Evolutionary conservation across 1,140 invertebrate species (phyloP).

Genomic region (Andrena cerasifolii): DNA sequence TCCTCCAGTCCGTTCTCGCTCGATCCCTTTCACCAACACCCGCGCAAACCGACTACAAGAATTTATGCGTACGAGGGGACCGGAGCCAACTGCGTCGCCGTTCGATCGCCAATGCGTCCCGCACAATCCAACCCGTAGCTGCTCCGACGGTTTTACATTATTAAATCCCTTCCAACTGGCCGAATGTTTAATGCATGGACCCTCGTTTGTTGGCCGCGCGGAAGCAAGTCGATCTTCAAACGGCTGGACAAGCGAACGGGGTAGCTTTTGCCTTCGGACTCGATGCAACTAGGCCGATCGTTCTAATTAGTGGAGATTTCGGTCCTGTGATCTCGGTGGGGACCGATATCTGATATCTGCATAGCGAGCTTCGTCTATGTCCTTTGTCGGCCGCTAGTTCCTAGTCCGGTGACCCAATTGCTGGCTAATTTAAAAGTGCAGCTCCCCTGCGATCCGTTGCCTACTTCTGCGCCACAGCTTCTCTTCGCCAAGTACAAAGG

Average conservation of each 20-base stretch:
- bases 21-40: neutral
- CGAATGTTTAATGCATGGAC: conserved; percentile 40
- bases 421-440: conserved; percentile 13
- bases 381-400: neutral
- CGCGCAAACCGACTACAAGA: neutral
- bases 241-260: neutral
- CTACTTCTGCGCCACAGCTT: neutral
- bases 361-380: neutral
- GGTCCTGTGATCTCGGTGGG: neutral
- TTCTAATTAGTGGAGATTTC: conserved; percentile 19
- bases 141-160: conserved; percentile 30
- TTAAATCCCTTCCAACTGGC: conserved; percentile 37
- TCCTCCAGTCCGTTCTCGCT: neutral
- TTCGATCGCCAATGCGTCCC: conserved; percentile 1
- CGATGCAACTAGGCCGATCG: conserved; percentile 31
- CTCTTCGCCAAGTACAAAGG: no score
- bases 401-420: conserved; percentile 25
- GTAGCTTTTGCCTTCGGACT: neutral
- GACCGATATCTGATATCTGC: neutral
- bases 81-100: no score
- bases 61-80: conserved; percentile 24
- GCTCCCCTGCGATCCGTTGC: neutral
- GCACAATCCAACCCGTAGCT: neutral
- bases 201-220: neutral
- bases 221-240: conserved; percentile 15